A percentile compares a stretch with the other conserved stretches of the same genome.
Evolutionary conservation across 2,888 invertebrate species (phyloP).

Genomic region (Lithophane ornitopus): DNA sequence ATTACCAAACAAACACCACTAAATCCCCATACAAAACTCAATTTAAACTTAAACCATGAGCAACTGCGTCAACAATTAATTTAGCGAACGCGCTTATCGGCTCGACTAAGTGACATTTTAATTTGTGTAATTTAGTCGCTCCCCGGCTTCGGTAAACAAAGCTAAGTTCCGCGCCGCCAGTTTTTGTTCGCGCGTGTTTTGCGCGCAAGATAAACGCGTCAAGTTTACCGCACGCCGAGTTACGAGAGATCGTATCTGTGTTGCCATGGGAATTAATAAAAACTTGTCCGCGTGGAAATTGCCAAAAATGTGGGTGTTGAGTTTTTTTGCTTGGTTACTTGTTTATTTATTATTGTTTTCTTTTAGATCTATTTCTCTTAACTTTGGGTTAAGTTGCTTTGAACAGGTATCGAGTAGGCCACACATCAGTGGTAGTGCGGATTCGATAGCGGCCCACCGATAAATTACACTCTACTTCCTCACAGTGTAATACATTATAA

Average conservation of each 20-base stretch:
- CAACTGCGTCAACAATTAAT: slow-evolving; percentile 56
- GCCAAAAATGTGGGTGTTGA: slow-evolving; percentile 1
- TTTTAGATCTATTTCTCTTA: background rate
- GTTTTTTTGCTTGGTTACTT: background rate
- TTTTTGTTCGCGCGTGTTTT: slow-evolving; percentile 59
- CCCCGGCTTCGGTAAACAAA: slow-evolving; percentile 43
- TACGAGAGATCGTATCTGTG: slow-evolving; percentile 35
- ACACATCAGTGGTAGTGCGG: background rate
- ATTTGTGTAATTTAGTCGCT: slow-evolving; percentile 60
- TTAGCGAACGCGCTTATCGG: slow-evolving; percentile 52
- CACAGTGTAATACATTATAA: background rate
- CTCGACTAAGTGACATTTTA: slow-evolving; percentile 60
- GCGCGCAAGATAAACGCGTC: slow-evolving; percentile 59
- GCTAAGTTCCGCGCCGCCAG: slow-evolving; percentile 37
- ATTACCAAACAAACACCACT: slow-evolving; percentile 23
- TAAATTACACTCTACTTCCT: background rate
- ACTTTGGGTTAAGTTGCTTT: background rate
- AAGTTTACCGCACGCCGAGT: slow-evolving; percentile 47
- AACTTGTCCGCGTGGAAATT: slow-evolving; percentile 17
- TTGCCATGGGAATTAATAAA: slow-evolving; percentile 36
- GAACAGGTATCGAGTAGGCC: background rate
- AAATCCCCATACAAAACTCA: slow-evolving; percentile 50
- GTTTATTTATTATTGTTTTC: background rate
- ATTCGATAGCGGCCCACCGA: background rate
- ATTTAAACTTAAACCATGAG: slow-evolving; percentile 53